Evolutionary conservation across 1,140 invertebrate genomes (phyloP).

Genomic region (Drosophila ogumai): DNA sequence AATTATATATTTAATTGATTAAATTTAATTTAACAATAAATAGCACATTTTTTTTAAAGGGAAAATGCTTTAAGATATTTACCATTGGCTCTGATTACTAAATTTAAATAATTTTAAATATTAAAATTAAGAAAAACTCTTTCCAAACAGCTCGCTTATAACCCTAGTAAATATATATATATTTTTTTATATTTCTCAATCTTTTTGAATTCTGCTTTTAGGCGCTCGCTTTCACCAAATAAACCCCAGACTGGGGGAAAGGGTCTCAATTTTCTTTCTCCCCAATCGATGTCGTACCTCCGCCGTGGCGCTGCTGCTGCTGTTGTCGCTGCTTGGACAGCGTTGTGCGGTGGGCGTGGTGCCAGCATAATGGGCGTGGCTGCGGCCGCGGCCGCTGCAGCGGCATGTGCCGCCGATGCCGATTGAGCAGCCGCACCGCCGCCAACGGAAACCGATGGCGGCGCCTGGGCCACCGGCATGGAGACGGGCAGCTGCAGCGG

Average conservation of each 20-base stretch:
- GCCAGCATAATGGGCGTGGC: conserved; percentile 85
- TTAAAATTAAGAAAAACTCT: not conserved
- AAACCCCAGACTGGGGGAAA: conserved; percentile 3
- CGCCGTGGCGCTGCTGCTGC: conserved; percentile 86
- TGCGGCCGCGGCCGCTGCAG: conserved; percentile 85
- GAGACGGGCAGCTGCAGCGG: conserved; percentile 79
- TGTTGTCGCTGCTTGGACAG: conserved; percentile 84
- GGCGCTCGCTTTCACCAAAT: conserved; percentile 42
- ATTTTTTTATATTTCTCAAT: conserved; percentile 9
- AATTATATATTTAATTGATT: too few species aligned
- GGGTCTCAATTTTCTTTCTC: conserved; percentile 2
- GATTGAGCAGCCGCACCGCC: conserved; percentile 24
- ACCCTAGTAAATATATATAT: conserved; percentile 17
- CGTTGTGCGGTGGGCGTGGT: conserved; percentile 76
- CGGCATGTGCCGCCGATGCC: conserved; percentile 84
- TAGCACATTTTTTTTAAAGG: not conserved
- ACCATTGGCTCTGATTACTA: not conserved
- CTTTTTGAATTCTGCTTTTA: conserved; percentile 83
- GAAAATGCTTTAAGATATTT: not conserved
- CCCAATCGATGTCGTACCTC: conserved; percentile 77
- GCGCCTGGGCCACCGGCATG: conserved; percentile 78
- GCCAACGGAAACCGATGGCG: conserved; percentile 69
- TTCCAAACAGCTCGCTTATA: not conserved
- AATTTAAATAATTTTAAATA: not conserved
- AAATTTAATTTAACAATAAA: too few species aligned